Evolutionary conservation across 1,140 invertebrate genomes (phyloP), one percentile per base, ranked within the genome.

Genomic region (Augochlora pura): DNA sequence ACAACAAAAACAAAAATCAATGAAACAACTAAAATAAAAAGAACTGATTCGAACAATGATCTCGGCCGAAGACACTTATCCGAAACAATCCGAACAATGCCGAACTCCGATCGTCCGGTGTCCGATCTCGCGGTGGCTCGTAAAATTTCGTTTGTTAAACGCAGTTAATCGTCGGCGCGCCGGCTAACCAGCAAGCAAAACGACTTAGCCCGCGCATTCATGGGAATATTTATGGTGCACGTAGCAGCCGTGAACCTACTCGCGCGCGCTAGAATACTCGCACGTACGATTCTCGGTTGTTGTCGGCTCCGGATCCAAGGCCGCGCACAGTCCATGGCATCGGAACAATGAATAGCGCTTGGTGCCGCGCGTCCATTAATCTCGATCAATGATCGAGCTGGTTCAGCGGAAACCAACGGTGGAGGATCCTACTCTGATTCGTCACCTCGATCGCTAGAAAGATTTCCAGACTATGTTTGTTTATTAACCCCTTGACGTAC

Each of bases 141-240:
- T 78, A 73, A 65, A 79, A 79, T 79, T 73, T 46, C 18, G 60
- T 79, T 66, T 59, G 63, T 66, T 79, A 74, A 74, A 79, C 25
- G 77, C 70, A 25, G 70, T 73, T 79, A 74, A 74, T 66, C 49
- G 62, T 57, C 21, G 38, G 32, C 23, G 32, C 23, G 52, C 27
- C 49, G 49, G 10, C 39, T 79, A 57, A 65, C 77, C 77, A 46
- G 49, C 25, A 66, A 46, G 39, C 23, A 46, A 14, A 46, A 46
- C 42, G 42, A 46, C 18, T 25, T 49, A 25, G 67, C 38, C 23
- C 32, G 62, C 46, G 49, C 74, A 25, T 76, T 57, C 64, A 16
- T 42, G 39, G 49, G 65, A 83, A 81, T 87, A 87, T 87, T 87
- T 86, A 87, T 81, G 80, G 67, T 67, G 60, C 64, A 77, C 63